Evolutionary conservation across 2,888 invertebrate genomes (phyloP).

Genomic region (Cephus nigrinus): DNA sequence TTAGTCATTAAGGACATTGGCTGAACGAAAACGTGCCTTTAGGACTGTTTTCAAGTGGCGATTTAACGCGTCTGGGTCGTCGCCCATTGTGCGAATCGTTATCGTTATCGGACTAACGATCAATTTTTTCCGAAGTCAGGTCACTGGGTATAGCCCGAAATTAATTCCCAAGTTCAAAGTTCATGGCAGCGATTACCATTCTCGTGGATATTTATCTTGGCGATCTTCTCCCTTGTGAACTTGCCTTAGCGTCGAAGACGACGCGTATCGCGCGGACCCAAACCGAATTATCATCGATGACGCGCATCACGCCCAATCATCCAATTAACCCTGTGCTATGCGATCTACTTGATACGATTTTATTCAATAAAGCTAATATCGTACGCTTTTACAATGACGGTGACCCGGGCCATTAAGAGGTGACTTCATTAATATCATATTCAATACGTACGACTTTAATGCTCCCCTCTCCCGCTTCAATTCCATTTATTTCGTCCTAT

Average conservation of each 20-base stretch:
- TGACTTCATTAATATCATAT: conserved; percentile 8
- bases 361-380: conserved; percentile 56
- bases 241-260: not conserved
- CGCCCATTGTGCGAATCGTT: not conserved
- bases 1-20: not conserved
- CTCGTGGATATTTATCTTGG: not conserved
- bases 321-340: conserved; percentile 57
- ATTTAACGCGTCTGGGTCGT: not conserved
- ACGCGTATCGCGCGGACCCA: not conserved
- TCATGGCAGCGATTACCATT: not conserved
- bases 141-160: not conserved
- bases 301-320: conserved; percentile 49
- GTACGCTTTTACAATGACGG: conserved; percentile 4
- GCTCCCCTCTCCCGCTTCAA: not conserved
- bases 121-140: not conserved
- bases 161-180: not conserved
- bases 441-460: not conserved
- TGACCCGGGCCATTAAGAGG: not conserved
- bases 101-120: not conserved
- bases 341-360: conserved; percentile 57
- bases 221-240: not conserved
- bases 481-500: not conserved
- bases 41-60: not conserved
- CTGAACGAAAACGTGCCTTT: not conserved
- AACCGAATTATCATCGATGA: not conserved